Evolutionary conservation across 2,797 vertebrate genomes (phyloP), one percentile per base, ranked within the genome.

Genomic region (Scomberomorus guttatus): DNA sequence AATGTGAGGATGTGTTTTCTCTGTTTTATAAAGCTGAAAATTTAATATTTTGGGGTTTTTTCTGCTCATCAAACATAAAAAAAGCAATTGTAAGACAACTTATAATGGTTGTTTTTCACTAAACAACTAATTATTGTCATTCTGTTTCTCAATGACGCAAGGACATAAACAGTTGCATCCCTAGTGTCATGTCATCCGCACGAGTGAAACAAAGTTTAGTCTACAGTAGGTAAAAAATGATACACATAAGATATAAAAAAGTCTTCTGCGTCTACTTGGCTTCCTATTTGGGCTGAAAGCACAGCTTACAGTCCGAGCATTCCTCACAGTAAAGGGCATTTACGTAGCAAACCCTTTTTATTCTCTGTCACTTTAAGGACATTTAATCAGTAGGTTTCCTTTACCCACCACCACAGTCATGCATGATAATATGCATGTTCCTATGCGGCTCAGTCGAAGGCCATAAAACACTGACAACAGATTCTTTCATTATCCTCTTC

Each of bases 321-420:
- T 81, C 62, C 68, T 75, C 42, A 5, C 11, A 66, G 59, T 54
- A 65, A 73, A 62, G 25, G 24, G 2, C 57, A 72, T 75, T 64
- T 73, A 63, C 42, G 46, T 7, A 59, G 76, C 46, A 66, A 79
- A 57, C 4, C 14, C 27, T 77, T 72, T 83, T 71, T 20, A 32
- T 55, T 75, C 74, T 56, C 70, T 84, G 78, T 86, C 80, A 80
- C 80, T 87, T 84, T 83, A 84, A 83, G 75, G 68, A 68, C 83
- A 87, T 91, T 82, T 92, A 89, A 93, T 89, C 85, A 89, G 74
- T 80, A 87, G 87, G 84, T 90, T 89, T 86, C 77, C 55, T 88
- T 86, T 22, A 50, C 71, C 75, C 80, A 76, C 72, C 74, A 84
- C 79, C 85, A 83, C 90, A 90, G 89, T 70, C 85, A 89, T 83